phyloP scores from a whole-genome alignment of 2,113 vertebrate genomes.

The Eulemur macaco region DNA sequence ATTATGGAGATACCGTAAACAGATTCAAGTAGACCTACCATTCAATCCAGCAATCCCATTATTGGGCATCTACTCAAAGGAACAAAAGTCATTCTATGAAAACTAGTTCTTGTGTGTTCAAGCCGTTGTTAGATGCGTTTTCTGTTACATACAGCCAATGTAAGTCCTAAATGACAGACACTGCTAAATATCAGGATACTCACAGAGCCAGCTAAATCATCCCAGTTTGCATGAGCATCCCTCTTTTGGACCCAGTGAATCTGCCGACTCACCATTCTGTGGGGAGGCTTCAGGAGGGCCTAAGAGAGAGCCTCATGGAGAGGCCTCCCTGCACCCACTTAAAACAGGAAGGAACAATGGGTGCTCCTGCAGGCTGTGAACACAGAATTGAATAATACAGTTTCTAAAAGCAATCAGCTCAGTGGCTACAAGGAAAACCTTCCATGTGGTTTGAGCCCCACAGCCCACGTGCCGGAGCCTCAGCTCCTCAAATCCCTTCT shows the following conservation, averaged over 20 bases:
- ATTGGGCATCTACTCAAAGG: too few species aligned
- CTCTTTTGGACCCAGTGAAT: not conserved
- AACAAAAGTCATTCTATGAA: not conserved
- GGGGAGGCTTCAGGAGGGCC: not conserved
- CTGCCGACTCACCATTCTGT: not conserved
- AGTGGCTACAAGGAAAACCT: not conserved
- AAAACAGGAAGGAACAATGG: not conserved
- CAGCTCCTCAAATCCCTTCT: not conserved
- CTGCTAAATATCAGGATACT: not conserved
- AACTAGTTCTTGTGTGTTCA: not conserved
- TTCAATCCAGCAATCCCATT: too few species aligned
- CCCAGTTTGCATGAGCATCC: constrained; percentile 32
- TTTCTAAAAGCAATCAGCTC: not conserved
- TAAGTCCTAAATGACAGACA: not conserved
- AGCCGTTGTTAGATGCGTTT: not conserved
- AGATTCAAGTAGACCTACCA: too few species aligned
- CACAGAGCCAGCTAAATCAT: constrained; percentile 60
- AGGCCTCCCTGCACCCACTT: not conserved
- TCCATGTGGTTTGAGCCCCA: too few species aligned
- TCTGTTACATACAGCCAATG: not conserved
- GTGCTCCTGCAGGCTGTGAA: not conserved
- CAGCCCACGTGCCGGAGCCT: not conserved
- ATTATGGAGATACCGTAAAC: too few species aligned
- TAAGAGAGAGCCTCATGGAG: not conserved
- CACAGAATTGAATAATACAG: fast-evolving